A percentile compares a stretch with the other conserved stretches of the same genome.
These are phyloP conservation scores for Tapera naevia DNA, from an alignment of 2,797 vertebrate species.

Conservation along the genomic window DNA sequence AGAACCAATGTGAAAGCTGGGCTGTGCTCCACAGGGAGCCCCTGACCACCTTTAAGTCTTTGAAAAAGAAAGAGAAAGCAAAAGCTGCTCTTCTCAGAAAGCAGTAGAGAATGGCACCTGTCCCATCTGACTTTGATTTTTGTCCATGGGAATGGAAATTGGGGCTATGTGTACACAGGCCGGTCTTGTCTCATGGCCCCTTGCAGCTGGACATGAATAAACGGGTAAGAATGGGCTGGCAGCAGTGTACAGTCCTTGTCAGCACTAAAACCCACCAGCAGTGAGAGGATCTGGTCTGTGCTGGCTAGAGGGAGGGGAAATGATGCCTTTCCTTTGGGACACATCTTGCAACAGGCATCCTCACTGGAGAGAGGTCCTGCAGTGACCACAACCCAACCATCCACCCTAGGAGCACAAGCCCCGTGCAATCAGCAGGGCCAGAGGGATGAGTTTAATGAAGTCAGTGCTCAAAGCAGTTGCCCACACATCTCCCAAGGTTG, in stretches of 20 bases:
- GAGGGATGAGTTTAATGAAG: not conserved
- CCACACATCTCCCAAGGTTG: fast-evolving
- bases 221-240: not conserved
- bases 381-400: fast-evolving
- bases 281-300: fast-evolving
- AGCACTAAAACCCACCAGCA: not conserved
- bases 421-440: fast-evolving
- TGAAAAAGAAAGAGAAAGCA: not conserved
- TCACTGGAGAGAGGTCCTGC: not conserved
- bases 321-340: not conserved
- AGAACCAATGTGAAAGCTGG: not conserved
- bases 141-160: not conserved
- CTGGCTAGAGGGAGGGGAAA: not conserved
- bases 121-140: not conserved
- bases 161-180: not conserved
- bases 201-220: not conserved
- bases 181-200: not conserved
- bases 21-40: not conserved
- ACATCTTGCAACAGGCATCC: not conserved
- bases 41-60: not conserved
- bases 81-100: not conserved
- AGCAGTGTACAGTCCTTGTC: not conserved
- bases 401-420: not conserved
- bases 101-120: fast-evolving
- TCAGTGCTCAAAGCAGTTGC: fast-evolving